Base-by-base conservation (phyloP, 2,888 invertebrate genomes). In the Idaea biselata region DNA sequence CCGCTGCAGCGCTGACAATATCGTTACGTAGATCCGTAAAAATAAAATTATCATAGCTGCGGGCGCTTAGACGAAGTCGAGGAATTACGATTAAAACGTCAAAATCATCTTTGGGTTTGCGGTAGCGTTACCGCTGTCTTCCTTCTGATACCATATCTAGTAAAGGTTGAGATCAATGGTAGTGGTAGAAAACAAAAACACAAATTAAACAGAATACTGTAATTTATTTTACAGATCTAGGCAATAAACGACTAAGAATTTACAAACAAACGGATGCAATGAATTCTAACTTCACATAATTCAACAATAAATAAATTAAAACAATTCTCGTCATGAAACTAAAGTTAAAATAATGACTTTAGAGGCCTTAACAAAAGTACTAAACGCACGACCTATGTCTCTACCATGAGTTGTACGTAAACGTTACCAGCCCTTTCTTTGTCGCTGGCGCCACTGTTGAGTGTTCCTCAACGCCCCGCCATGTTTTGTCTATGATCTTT, bases 171-270 rank as follows among this genome's bases (percentile, higher is more conserved):
- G 44, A 14, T 14, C 14, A 14, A 14, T 44, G 11, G 11, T 8
- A 44, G 8, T 11, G 44, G 44, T 44, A 44, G 14, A 81, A 69
- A n/a, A n/a, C n/a, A n/a, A 75, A 73, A 73, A 77, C 69, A 68
- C 65, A 64, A 68, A 67, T 59, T 63, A 59, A 75, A 86, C 84
- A 87, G 84, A 91, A 91, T 91, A 91, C 91, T 91, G 91, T 85
- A 91, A 91, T 91, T 90, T 90, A 87, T 89, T 44, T 44, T 91
- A 88, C 87, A 87, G 86, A 87, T 87, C 89, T 90, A 89, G 70
- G 75, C 74, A 77, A 79, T 80, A 77, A 83, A 83, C 81, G 80
- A 83, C 87, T 87, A 84, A 82, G 70, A 69, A 81, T 78, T 83
- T 86, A 81, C 68, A 74, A 76, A 79, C 74, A 74, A 81, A 73